phyloP scores from a whole-genome alignment of 2,888 invertebrate species.

The Megaustenia siamemsis region DNA sequence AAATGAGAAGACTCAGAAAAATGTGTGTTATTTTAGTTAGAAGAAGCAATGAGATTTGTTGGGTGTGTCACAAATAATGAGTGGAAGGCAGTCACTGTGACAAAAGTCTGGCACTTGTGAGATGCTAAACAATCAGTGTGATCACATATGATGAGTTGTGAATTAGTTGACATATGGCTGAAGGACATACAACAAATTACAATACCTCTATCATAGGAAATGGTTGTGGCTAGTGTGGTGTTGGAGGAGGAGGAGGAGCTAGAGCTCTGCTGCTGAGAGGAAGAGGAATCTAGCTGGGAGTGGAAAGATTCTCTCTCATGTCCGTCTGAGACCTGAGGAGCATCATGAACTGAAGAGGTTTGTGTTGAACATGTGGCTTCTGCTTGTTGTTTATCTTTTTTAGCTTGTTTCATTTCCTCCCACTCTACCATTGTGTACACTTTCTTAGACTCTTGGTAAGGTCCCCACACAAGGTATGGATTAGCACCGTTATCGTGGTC shows the following conservation, averaged over 20 bases:
- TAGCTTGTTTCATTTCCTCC: conserved; percentile 74
- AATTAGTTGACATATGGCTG: neutral
- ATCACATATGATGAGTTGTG: neutral
- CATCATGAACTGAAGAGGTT: conserved; percentile 43
- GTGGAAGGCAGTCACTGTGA: too few relatives aligned
- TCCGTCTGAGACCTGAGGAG: conserved; percentile 13
- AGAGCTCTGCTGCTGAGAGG: conserved; percentile 22
- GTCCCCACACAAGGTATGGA: conserved; percentile 63
- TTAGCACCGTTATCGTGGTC: conserved; percentile 41
- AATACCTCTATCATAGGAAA: conserved; percentile 48
- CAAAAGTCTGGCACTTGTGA: too few relatives aligned
- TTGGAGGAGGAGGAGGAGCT: conserved; percentile 35
- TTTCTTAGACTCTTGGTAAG: conserved; percentile 74
- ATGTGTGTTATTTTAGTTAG: too few relatives aligned
- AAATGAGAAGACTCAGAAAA: too few relatives aligned
- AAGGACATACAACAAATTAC: neutral
- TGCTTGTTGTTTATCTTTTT: conserved; percentile 48
- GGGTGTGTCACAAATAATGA: too few relatives aligned
- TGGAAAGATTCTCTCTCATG: conserved; percentile 28
- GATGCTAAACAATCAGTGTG: too few relatives aligned
- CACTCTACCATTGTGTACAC: conserved; percentile 77
- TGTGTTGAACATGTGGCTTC: conserved; percentile 40
- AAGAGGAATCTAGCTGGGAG: conserved; percentile 42
- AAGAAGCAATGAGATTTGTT: too few relatives aligned
- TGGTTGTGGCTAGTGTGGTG: conserved; percentile 24